Percentiles rank a stretch among this genome's conserved stretches.
Evolutionary conservation across 2,888 invertebrate genomes (phyloP).

Genomic region (Protonemura montana): DNA sequence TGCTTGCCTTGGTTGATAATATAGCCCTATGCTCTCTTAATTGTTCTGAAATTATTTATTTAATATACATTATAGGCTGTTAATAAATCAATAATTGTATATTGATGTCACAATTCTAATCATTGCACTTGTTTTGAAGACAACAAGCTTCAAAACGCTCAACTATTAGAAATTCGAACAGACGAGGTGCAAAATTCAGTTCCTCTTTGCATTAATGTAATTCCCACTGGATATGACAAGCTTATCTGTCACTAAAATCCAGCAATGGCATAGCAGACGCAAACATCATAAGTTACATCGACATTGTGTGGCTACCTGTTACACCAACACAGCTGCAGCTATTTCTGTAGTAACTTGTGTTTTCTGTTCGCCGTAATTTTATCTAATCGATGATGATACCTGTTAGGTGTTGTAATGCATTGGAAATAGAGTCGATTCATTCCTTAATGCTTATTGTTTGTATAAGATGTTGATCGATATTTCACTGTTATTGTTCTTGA

Average conservation of each 20-base stretch:
- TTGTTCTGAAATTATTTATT: neutral
- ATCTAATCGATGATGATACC: neutral
- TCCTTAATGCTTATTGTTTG: neutral
- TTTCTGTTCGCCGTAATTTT: neutral
- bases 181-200: neutral
- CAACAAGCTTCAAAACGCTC: neutral
- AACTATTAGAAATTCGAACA: neutral
- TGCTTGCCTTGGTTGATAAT: slow-evolving; percentile 28
- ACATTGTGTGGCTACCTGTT: neutral
- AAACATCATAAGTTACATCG: neutral
- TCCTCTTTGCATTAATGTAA: neutral
- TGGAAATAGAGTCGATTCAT: neutral
- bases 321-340: neutral
- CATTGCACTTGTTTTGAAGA: neutral
- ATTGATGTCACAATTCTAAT: slow-evolving; percentile 23
- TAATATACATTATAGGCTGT: slow-evolving; percentile 17
- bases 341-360: neutral
- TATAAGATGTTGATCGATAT: neutral
- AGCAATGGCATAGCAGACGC: neutral
- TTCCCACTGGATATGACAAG: neutral
- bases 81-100: slow-evolving; percentile 27
- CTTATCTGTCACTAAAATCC: neutral
- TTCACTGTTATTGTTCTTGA: neutral
- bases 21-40: neutral
- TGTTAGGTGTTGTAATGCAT: neutral